Evolutionary conservation across 1,140 invertebrate species (phyloP).

Genomic region (Potamilus streckersoni): DNA sequence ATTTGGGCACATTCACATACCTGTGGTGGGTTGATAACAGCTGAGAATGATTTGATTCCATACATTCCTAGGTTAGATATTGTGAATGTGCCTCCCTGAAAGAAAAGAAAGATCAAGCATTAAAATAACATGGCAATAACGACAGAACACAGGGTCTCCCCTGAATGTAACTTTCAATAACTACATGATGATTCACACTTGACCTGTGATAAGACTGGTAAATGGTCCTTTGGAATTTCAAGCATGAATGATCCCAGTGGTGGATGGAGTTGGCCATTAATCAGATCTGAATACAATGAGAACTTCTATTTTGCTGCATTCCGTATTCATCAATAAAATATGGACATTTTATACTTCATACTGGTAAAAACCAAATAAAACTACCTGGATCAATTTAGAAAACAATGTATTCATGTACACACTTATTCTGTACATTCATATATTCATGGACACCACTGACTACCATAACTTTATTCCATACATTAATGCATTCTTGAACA

Average conservation of each 20-base stretch:
- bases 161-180: neutral
- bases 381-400: too few relatives aligned
- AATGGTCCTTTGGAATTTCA: neutral
- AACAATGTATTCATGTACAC: too few relatives aligned
- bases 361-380: too few relatives aligned
- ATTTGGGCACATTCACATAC: slow-evolving; percentile 38
- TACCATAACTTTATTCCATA: too few relatives aligned
- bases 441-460: too few relatives aligned
- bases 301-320: neutral
- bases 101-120: slow-evolving; percentile 13
- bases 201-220: neutral
- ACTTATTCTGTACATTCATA: too few relatives aligned
- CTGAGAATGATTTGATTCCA: slow-evolving; percentile 80
- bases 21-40: slow-evolving; percentile 80
- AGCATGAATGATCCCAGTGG: neutral
- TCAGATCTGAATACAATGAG: neutral
- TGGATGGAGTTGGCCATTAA: neutral
- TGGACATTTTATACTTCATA: too few relatives aligned
- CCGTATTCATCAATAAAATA: neutral
- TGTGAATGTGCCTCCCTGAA: slow-evolving; percentile 79
- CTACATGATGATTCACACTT: neutral
- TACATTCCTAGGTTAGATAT: slow-evolving; percentile 99
- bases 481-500: too few relatives aligned
- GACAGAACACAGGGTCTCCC: neutral
- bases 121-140: slow-evolving; percentile 1